Percentiles rank a stretch among this genome's conserved stretches.
phyloP scores from a whole-genome alignment of 2,888 invertebrate genomes.

The Mystacides longicornis region DNA sequence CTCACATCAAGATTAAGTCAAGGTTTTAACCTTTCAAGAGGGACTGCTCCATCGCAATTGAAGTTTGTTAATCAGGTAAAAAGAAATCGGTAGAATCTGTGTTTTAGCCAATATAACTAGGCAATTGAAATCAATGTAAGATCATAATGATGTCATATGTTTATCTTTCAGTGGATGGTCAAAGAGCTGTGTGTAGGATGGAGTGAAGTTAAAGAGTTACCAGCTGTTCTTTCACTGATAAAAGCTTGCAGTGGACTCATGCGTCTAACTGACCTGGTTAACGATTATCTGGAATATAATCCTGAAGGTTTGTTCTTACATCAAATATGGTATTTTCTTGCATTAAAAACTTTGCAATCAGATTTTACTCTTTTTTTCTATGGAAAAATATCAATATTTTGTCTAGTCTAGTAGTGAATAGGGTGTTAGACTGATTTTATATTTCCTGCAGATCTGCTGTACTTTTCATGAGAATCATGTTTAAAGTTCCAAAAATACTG shows the following conservation, averaged over 20 bases:
- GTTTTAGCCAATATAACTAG: neutral
- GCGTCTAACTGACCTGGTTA: neutral
- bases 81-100: too few species aligned
- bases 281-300: neutral
- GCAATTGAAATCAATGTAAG: too few species aligned
- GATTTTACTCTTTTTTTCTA: too few species aligned
- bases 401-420: too few species aligned
- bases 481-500: too few species aligned
- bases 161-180: slow-evolving; percentile 19
- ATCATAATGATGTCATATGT: neutral
- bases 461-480: too few species aligned
- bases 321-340: too few species aligned
- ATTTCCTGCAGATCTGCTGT: too few species aligned
- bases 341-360: too few species aligned
- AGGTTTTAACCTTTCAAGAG: slow-evolving; percentile 15
- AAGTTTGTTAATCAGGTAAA: slow-evolving; percentile 17
- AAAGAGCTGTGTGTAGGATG: slow-evolving; percentile 22
- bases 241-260: slow-evolving; percentile 11
- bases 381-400: too few species aligned
- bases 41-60: slow-evolving; percentile 16
- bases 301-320: too few species aligned
- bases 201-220: slow-evolving; percentile 12
- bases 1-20: slow-evolving; percentile 15
- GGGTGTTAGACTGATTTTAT: too few species aligned
- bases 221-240: slow-evolving; percentile 18